Evolutionary conservation across 1,140 invertebrate species (phyloP).

Genomic region (Venustaconcha ellipsiformis): DNA sequence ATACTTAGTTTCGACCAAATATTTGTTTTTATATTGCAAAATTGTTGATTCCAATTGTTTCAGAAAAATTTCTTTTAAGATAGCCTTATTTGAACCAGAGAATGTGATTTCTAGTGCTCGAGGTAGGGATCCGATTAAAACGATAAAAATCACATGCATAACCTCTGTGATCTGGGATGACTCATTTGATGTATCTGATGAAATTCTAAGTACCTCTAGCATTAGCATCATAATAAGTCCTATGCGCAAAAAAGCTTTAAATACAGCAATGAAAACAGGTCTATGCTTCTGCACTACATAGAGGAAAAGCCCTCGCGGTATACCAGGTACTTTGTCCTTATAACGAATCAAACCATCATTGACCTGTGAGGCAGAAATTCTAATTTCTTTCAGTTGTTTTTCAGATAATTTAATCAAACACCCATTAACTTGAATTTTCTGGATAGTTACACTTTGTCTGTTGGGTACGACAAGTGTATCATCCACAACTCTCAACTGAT

Average conservation of each 20-base stretch:
- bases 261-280: too few relatives aligned
- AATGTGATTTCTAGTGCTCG: background rate
- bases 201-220: too few relatives aligned
- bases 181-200: too few relatives aligned
- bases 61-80: too few relatives aligned
- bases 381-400: background rate
- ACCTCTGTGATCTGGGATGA: constrained; percentile 5
- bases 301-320: constrained; percentile 9
- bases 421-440: constrained; percentile 4
- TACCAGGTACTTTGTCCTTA: constrained; percentile 7
- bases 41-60: too few relatives aligned
- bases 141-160: constrained; percentile 23
- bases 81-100: too few relatives aligned
- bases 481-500: background rate
- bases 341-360: background rate
- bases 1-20: too few relatives aligned
- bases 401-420: background rate
- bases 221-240: too few relatives aligned
- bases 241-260: too few relatives aligned
- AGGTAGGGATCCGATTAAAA: constrained; percentile 7
- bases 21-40: too few relatives aligned
- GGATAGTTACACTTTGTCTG: background rate
- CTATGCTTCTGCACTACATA: too few relatives aligned
- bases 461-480: background rate
- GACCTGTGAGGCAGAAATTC: background rate